These are phyloP conservation scores for Zhuqinia jingwanae DNA, from an alignment of 2,888 invertebrate species.

Conservation along the genomic window DNA sequence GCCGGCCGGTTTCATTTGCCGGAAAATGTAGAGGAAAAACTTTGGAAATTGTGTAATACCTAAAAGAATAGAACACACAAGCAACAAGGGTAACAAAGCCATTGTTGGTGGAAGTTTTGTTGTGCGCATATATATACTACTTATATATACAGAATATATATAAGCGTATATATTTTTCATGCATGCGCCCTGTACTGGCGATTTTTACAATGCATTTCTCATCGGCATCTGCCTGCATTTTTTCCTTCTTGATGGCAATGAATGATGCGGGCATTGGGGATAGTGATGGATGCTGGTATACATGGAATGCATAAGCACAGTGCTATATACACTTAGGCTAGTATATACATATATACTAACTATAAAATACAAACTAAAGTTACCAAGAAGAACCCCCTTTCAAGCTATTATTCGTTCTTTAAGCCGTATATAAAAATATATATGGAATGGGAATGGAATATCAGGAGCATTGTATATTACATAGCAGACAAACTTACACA, in stretches of 20 bases:
- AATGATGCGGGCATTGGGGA: neutral
- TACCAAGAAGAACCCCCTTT: slow-evolving; percentile 1
- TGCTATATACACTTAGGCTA: neutral
- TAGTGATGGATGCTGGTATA: neutral
- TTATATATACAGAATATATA: neutral
- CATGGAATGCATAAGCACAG: neutral
- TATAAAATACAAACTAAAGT: neutral
- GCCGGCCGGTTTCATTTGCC: slow-evolving; percentile 47
- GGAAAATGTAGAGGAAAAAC: slow-evolving; percentile 5
- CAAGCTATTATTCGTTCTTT: neutral
- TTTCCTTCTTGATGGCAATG: neutral
- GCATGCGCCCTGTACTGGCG: neutral
- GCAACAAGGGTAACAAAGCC: slow-evolving; percentile 41
- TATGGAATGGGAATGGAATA: too few relatives aligned
- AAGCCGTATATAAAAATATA: too few relatives aligned
- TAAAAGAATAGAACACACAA: slow-evolving; percentile 11
- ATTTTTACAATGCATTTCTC: neutral
- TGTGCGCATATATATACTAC: neutral
- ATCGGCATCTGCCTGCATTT: slow-evolving; percentile 25
- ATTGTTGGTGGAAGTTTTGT: slow-evolving; percentile 37
- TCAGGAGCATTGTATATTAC: too few relatives aligned
- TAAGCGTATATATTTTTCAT: neutral
- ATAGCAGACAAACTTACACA: too few relatives aligned
- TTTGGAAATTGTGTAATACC: neutral
- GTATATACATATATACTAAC: neutral